Conservation (phyloP, 2,888 invertebrate genomes). For the Gari tellinella region DNA sequence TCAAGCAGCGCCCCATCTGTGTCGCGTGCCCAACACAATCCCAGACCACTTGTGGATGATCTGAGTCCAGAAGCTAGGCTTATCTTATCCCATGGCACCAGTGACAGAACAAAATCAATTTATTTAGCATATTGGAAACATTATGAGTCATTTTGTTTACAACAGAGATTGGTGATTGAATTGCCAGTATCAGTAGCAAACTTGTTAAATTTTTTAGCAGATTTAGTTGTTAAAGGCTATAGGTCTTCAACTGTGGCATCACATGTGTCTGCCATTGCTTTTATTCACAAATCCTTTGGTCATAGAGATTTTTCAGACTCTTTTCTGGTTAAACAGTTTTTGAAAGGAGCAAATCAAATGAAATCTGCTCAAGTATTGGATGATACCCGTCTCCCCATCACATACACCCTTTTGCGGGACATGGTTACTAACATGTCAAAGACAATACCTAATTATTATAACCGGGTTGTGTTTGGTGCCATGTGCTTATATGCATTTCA, state of each 20-base stretch:
- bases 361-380: no score
- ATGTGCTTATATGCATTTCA: conserved; percentile 4
- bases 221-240: background rate
- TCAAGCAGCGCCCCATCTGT: conserved; percentile 4
- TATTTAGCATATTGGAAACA: conserved; percentile 3
- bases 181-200: background rate
- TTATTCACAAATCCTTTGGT: conserved; percentile 12
- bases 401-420: background rate
- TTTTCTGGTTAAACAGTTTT: conserved; percentile 13
- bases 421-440: background rate
- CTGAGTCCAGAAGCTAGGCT: background rate
- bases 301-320: conserved; percentile 8
- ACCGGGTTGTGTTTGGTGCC: background rate
- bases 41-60: background rate
- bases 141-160: conserved; percentile 4
- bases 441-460: background rate
- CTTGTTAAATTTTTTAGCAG: conserved; percentile 9
- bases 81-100: background rate
- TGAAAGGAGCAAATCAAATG: conserved; percentile 14
- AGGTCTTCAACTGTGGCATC: background rate
- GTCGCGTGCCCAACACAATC: background rate
- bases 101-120: conserved; percentile 6
- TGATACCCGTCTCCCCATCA: conserved; percentile 16
- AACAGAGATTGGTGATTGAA: no score
- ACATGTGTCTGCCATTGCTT: conserved; percentile 18